phyloP scores from a whole-genome alignment of 1,140 invertebrate species.

The Copidosoma floridanum region DNA sequence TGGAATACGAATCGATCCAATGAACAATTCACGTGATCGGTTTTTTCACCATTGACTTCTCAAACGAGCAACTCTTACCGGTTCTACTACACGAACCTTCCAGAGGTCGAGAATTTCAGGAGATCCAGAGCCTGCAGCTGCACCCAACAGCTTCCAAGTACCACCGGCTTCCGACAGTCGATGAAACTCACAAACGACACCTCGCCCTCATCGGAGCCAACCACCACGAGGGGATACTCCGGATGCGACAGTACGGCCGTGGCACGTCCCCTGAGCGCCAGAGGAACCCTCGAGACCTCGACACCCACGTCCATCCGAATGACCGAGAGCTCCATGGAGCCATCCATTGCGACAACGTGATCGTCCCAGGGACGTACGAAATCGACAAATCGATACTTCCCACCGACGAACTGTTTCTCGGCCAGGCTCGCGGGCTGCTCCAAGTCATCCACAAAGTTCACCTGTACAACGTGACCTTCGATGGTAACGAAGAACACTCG shows the following conservation, averaged over 20 bases:
- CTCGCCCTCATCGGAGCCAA: slow-evolving; percentile 40
- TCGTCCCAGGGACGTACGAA: slow-evolving; percentile 47
- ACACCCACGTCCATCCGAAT: slow-evolving; percentile 34
- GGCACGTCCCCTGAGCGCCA: slow-evolving; percentile 32
- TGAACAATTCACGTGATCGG: too few species aligned
- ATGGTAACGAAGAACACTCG: slow-evolving; percentile 41
- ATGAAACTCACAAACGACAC: slow-evolving; percentile 34
- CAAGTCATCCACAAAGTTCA: slow-evolving; percentile 22
- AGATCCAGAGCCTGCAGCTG: slow-evolving; percentile 39
- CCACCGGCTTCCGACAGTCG: slow-evolving; percentile 31
- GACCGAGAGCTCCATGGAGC: slow-evolving; percentile 31
- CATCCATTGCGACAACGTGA: slow-evolving; percentile 33
- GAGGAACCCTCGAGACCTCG: slow-evolving; percentile 27
- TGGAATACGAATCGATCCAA: slow-evolving; percentile 6
- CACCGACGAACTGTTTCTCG: slow-evolving; percentile 29
- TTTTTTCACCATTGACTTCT: too few species aligned
- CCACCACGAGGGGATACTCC: slow-evolving; percentile 39
- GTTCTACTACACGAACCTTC: slow-evolving; percentile 37
- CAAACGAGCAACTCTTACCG: slow-evolving; percentile 23
- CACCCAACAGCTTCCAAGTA: slow-evolving; percentile 32
- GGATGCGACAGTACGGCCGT: slow-evolving; percentile 35
- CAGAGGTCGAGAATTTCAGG: slow-evolving; percentile 45
- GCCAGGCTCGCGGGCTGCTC: slow-evolving; percentile 7
- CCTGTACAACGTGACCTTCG: slow-evolving; percentile 42
- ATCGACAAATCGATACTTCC: slow-evolving; percentile 34